Base-by-base conservation (phyloP, 2,113 vertebrate genomes). In the Mastomys natalensis region DNA sequence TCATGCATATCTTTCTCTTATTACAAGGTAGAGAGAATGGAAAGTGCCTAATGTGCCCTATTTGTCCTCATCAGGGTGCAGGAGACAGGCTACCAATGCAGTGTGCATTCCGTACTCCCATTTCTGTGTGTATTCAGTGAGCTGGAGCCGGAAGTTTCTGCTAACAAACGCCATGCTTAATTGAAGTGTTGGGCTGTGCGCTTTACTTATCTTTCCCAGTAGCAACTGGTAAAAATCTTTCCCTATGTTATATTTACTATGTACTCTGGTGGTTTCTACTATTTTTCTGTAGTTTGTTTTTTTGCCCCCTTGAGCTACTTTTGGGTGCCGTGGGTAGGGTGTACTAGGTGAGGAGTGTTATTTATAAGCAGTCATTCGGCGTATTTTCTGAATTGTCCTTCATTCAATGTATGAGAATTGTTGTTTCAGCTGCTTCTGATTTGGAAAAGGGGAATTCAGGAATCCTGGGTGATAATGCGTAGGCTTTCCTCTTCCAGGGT, bases 351-450 rank as follows among this genome's bases (percentile, higher is more conserved):
- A 87, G 34, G 5, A 72, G 17, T 55, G 78, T 94, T 94, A 86
- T 96, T 92, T 93, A 77, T 64, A 72, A 97, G 81, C 76, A 76
- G 60, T 55, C n/a, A 74, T 53, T 95, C 40, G 7, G 40, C 31
- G 77, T 95, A 58, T 60, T 93, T 92, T 90, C 53, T 89, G 73
- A 66, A 53, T 70, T 72, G 45, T 91, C 51, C 87, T 94, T 43
- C 29, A 10, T 92, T 96, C 58, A 64, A n/a, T 22, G 11, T 95
- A 12, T 68, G 76, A 87, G 55, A 87, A 48, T 51, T 85, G 76
- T 5, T 92, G 5, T 95, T 97, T 95, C 94, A 77, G 86, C 43
- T 48, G 4, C 76, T 96, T 93, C 53, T 94, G 89, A 87, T 64
- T 95, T 89, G 72, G 72, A 85, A 91, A 89, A 5, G 85, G 73